phyloP scores from a whole-genome alignment of 2,113 vertebrate species.

The Lophotis ruficrista region DNA sequence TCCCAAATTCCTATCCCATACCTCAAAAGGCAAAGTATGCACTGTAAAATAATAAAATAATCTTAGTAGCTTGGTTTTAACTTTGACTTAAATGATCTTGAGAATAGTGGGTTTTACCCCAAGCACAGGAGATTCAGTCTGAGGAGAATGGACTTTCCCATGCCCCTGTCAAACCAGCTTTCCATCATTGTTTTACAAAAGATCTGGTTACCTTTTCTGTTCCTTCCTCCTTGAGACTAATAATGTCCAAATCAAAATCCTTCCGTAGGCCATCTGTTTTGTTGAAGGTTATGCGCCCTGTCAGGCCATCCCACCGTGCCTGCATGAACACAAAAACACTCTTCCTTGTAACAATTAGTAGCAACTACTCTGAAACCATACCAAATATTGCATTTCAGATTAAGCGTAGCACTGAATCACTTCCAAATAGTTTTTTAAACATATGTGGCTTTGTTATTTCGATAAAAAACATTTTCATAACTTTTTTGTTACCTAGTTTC shows the following conservation, averaged over 20 bases:
- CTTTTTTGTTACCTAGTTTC: background rate
- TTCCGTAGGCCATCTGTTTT: constrained; percentile 93
- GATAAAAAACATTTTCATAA: background rate
- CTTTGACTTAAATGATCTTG: background rate
- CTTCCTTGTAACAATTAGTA: background rate
- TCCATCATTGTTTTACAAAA: background rate
- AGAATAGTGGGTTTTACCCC: background rate
- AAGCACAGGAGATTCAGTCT: background rate
- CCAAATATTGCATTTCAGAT: background rate
- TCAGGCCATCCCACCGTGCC: constrained; percentile 94
- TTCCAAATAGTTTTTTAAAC: background rate
- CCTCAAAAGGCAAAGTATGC: background rate
- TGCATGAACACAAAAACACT: constrained; percentile 56
- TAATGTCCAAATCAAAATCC: constrained; percentile 96
- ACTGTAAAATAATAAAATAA: background rate
- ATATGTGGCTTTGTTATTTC: background rate
- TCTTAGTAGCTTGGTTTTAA: background rate
- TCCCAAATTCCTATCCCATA: background rate
- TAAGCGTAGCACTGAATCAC: background rate
- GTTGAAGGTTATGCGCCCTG: constrained; percentile 93
- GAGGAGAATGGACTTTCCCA: background rate
- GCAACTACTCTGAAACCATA: background rate
- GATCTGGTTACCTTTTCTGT: constrained; percentile 88
- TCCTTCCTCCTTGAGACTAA: constrained; percentile 97
- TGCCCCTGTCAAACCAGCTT: background rate